Evolutionary conservation across 1,140 invertebrate genomes (phyloP).

Genomic region (Aethina tumida): DNA sequence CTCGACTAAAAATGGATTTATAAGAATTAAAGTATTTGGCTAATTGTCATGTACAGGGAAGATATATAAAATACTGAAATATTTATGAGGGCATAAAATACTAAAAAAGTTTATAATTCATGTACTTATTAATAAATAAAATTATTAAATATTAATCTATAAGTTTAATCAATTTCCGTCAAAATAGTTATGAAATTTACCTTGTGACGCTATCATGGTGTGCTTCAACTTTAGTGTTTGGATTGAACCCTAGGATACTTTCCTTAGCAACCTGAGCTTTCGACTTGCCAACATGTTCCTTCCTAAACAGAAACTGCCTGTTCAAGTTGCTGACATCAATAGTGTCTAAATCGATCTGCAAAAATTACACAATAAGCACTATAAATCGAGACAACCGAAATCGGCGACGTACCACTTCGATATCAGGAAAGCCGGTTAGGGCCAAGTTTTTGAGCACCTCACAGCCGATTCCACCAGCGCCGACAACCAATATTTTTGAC

Average conservation of each 20-base stretch:
- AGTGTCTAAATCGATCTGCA: conserved; percentile 97
- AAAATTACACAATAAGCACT: conserved; percentile 6
- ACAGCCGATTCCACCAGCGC: conserved; percentile 98
- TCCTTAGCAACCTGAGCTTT: conserved; percentile 84
- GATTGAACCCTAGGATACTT: conserved; percentile 82
- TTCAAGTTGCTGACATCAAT: conserved; percentile 99
- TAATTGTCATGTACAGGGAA: too few relatives aligned
- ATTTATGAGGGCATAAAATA: too few relatives aligned
- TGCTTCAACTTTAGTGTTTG: conserved; percentile 75
- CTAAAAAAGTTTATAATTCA: too few relatives aligned
- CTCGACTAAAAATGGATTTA: conserved; percentile 56
- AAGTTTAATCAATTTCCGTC: neutral
- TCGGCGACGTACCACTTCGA: conserved; percentile 77
- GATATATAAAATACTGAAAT: too few relatives aligned
- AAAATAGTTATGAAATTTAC: conserved; percentile 45
- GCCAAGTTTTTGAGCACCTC: conserved; percentile 97
- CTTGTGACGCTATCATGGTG: conserved; percentile 91
- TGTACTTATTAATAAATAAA: conserved; percentile 4
- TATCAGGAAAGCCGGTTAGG: conserved; percentile 84
- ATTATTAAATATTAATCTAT: conserved; percentile 10
- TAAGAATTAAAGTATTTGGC: too few relatives aligned
- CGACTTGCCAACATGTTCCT: conserved; percentile 95
- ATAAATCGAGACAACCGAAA: neutral
- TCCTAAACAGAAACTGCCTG: conserved; percentile 95
- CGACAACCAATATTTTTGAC: conserved; percentile 67